Evolutionary conservation across 1,140 invertebrate genomes (phyloP).

Genomic region (Potamilus streckersoni): DNA sequence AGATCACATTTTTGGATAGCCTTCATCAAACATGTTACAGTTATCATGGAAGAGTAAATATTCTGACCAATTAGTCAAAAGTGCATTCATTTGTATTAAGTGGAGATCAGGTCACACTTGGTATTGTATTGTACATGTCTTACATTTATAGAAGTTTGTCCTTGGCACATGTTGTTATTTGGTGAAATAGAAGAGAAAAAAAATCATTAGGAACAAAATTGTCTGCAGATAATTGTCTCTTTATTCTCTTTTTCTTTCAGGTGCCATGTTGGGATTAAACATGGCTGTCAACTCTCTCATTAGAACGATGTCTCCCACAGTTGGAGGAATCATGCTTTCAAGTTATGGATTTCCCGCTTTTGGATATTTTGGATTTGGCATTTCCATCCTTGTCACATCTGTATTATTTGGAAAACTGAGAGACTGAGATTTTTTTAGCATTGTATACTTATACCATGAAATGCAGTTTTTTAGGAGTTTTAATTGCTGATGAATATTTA

Average conservation of each 20-base stretch:
- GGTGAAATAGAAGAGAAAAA: not conserved
- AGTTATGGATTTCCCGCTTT: constrained; percentile 57
- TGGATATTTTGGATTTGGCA: constrained; percentile 57
- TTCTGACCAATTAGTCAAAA: too few species aligned
- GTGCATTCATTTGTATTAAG: not conserved
- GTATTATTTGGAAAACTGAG: constrained; percentile 47
- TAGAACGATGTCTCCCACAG: constrained; percentile 56
- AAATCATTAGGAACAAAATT: not conserved
- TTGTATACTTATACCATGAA: too few species aligned
- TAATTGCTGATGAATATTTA: too few species aligned
- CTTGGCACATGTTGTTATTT: not conserved
- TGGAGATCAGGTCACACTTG: not conserved
- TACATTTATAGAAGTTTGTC: not conserved
- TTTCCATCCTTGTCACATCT: constrained; percentile 43
- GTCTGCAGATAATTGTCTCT: not conserved
- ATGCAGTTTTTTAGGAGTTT: too few species aligned
- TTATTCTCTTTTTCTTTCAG: constrained; percentile 41
- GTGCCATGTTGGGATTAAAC: constrained; percentile 62
- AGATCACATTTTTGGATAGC: too few species aligned
- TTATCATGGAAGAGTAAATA: too few species aligned
- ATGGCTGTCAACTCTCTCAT: constrained; percentile 64
- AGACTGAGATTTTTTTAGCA: not conserved
- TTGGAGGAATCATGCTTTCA: constrained; percentile 58
- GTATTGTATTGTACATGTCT: not conserved
- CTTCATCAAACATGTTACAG: too few species aligned